Conservation (phyloP, 2,113 vertebrate genomes). For the Myrmophylax atrothorax region DNA sequence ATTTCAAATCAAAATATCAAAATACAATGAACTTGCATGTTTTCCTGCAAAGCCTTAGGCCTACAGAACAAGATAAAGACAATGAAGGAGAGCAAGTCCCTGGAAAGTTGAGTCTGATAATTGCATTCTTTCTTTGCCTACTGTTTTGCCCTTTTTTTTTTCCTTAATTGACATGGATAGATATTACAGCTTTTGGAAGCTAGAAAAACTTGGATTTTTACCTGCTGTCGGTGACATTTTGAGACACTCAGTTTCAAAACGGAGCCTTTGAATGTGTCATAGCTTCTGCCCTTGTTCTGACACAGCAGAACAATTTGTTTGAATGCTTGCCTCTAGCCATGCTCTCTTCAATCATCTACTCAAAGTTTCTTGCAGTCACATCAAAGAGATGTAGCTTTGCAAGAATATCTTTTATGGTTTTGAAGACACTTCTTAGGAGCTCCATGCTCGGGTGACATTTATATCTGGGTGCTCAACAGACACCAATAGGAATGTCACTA, state of each 20-base stretch:
- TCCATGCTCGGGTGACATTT: background rate
- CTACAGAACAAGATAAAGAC: background rate
- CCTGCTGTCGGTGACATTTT: background rate
- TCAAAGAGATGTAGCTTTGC: slow-evolving; percentile 24
- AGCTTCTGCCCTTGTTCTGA: slow-evolving; percentile 18
- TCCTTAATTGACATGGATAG: background rate
- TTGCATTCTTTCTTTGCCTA: background rate
- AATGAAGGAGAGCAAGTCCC: background rate
- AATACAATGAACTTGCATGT: background rate
- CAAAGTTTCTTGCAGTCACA: slow-evolving; percentile 7
- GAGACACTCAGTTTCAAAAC: background rate
- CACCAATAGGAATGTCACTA: background rate
- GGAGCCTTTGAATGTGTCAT: background rate
- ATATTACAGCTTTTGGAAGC: background rate
- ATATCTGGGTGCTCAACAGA: background rate
- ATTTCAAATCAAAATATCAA: background rate
- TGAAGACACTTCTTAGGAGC: slow-evolving; percentile 16
- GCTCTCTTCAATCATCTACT: background rate
- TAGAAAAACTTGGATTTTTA: background rate
- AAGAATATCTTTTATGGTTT: slow-evolving; percentile 8
- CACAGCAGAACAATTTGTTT: slow-evolving; percentile 22
- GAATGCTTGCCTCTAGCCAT: slow-evolving; percentile 2
- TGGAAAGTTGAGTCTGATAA: background rate
- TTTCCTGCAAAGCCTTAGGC: background rate
- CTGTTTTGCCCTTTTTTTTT: background rate